Conservation (phyloP, 2,113 vertebrate genomes). For the Eudyptes chrysolophus region DNA sequence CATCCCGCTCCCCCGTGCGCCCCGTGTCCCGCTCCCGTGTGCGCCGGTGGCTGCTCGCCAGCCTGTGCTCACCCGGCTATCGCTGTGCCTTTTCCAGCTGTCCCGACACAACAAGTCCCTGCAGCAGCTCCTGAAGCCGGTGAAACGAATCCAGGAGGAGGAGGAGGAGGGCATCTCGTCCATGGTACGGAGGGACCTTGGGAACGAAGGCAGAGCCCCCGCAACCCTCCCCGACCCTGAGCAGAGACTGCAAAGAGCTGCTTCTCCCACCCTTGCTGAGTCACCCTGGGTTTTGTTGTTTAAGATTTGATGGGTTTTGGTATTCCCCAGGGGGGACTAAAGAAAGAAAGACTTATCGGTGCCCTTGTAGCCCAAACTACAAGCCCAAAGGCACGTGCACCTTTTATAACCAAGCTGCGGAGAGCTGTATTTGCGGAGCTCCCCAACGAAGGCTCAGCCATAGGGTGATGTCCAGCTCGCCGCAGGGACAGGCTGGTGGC, state of each 20-base stretch:
- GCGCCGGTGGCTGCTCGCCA: not conserved
- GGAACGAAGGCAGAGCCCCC: not conserved
- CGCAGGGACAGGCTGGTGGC: not conserved
- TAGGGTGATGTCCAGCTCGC: not conserved
- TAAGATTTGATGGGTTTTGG: not conserved
- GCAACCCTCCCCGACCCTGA: fast-evolving
- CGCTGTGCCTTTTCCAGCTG: slow-evolving; percentile 73
- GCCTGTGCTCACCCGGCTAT: not conserved
- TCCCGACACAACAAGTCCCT: slow-evolving; percentile 92
- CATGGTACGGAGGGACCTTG: slow-evolving; percentile 77
- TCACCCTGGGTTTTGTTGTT: not conserved
- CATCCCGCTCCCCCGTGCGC: not conserved
- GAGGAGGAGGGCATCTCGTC: slow-evolving; percentile 96
- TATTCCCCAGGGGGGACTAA: not conserved
- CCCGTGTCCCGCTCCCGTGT: not conserved
- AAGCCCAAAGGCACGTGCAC: not conserved
- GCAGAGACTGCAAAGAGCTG: not conserved
- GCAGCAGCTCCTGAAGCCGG: slow-evolving; percentile 87
- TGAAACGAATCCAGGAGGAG: slow-evolving; percentile 85
- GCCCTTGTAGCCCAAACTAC: not conserved
- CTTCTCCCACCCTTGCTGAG: not conserved
- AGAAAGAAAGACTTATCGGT: not conserved
- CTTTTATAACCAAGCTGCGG: too few species aligned
- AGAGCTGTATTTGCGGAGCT: not conserved
- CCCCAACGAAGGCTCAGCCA: not conserved